Conservation (phyloP, 2,797 vertebrate genomes). For the Falco naumanni region DNA sequence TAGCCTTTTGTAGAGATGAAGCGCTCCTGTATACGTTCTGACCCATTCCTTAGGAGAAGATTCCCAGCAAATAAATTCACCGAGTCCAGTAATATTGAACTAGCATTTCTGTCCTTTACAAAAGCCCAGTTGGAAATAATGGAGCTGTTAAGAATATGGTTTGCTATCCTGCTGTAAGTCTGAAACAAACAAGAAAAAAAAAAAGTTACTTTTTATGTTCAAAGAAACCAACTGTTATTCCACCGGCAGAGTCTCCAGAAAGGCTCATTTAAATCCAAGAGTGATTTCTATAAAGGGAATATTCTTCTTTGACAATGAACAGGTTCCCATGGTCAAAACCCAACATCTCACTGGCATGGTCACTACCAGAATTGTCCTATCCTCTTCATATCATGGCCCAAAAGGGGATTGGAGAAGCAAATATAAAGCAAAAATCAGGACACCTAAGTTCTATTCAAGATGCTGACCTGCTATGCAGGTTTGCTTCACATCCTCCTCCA, state of each 20-base stretch:
- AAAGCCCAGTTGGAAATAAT: conserved; percentile 74
- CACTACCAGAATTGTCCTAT: background rate
- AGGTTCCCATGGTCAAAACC: background rate
- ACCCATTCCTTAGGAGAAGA: conserved; percentile 10
- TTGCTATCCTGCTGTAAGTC: conserved; percentile 72
- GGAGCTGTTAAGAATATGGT: conserved; percentile 68
- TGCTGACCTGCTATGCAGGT: background rate
- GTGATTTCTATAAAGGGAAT: background rate
- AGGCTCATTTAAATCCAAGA: background rate
- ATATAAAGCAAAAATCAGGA: background rate
- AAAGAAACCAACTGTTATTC: background rate
- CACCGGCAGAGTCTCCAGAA: background rate
- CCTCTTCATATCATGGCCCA: background rate
- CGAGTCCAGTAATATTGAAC: conserved; percentile 60
- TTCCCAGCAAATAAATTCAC: conserved; percentile 72
- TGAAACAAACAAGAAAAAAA: conserved; percentile 16
- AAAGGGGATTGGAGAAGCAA: background rate
- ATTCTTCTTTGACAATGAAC: background rate
- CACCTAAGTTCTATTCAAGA: background rate
- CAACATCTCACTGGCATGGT: background rate
- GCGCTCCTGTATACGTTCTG: conserved; percentile 51
- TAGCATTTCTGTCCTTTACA: conserved; percentile 56
- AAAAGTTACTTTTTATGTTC: background rate
- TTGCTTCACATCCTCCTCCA: background rate
- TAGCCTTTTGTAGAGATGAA: conserved; percentile 73